Evolutionary conservation across 1,140 invertebrate species (phyloP).

Genomic region (Trachymyrmex cornetzi): DNA sequence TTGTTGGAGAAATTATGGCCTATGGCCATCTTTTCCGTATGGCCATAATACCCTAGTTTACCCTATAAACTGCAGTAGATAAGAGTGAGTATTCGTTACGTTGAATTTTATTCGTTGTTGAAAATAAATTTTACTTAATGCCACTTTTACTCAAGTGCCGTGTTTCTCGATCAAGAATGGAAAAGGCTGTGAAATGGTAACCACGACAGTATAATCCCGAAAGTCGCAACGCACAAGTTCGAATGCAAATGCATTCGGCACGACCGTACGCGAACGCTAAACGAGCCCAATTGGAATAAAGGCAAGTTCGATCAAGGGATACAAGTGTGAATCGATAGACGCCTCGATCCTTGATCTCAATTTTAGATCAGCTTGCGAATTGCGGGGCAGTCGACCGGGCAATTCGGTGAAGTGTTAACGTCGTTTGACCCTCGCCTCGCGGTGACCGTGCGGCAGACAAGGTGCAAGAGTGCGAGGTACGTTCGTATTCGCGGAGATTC

Average conservation of each 20-base stretch:
- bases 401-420: conserved; percentile 53
- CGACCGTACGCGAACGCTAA: conserved; percentile 31
- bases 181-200: background rate
- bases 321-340: conserved; percentile 55
- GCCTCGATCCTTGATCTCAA: conserved; percentile 61
- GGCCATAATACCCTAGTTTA: no score
- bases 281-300: conserved; percentile 63
- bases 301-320: conserved; percentile 42
- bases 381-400: conserved; percentile 44
- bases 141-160: background rate
- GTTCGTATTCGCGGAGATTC: conserved; percentile 21
- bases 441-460: conserved; percentile 30
- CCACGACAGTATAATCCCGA: conserved; percentile 29
- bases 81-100: background rate
- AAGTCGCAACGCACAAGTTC: conserved; percentile 45
- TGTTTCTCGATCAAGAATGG: background rate
- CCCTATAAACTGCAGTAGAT: no score
- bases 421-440: conserved; percentile 54
- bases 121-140: background rate
- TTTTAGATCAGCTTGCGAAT: conserved; percentile 57
- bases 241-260: conserved; percentile 54
- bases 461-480: conserved; percentile 30
- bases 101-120: background rate
- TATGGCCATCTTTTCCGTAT: no score
- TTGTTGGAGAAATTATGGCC: no score